Percentiles rank a stretch among this genome's conserved stretches.
Evolutionary conservation across 2,113 vertebrate species (phyloP).

Genomic region (Saguinus midas): DNA sequence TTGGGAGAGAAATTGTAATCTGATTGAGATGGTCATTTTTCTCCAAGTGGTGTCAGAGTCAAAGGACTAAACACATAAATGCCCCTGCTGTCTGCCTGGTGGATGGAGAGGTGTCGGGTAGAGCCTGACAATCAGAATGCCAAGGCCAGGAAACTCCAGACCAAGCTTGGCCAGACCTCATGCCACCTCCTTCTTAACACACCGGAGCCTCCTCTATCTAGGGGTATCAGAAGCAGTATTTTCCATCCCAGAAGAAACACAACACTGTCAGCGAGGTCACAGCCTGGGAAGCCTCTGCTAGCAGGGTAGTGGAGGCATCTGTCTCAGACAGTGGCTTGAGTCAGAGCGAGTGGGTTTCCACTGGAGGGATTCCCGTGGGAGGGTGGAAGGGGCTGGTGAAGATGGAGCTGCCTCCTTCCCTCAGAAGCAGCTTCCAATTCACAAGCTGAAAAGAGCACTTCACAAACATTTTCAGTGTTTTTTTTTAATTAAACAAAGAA

Average conservation of each 20-base stretch:
- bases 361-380: too few relatives aligned
- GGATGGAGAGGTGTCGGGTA: too few relatives aligned
- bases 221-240: background rate
- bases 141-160: background rate
- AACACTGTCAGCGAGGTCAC: background rate
- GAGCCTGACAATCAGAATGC: background rate
- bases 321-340: too few relatives aligned
- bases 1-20: background rate
- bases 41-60: background rate
- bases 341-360: background rate
- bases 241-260: slow-evolving; percentile 32
- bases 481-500: slow-evolving; percentile 40
- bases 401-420: background rate
- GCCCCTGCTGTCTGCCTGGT: background rate
- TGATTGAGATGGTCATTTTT: background rate
- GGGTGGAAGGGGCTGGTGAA: too few relatives aligned
- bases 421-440: background rate
- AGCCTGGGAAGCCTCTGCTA: background rate
- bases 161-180: background rate
- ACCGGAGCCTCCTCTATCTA: background rate
- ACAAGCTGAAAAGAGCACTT: slow-evolving; percentile 10
- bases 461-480: background rate
- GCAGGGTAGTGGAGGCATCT: background rate
- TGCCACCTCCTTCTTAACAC: background rate
- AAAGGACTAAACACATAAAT: background rate